Evolutionary conservation across 2,888 invertebrate genomes (phyloP), one percentile per base, ranked within the genome.

Genomic region (Agrotis puta): DNA sequence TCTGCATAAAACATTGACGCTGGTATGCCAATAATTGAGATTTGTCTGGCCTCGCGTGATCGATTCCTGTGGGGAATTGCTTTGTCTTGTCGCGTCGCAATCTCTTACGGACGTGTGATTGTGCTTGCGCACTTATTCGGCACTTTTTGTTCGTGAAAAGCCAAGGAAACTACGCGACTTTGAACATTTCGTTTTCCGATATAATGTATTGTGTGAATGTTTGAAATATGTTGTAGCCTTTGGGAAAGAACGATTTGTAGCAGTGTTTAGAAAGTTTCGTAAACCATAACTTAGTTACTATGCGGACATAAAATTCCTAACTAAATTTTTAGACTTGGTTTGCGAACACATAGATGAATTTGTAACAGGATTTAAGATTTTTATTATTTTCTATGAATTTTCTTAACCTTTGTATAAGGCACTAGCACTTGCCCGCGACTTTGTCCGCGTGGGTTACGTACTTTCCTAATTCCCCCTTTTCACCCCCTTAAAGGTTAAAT

Each of bases 31-130:
- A 88, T 92, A 90, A 92, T 91, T 92, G 88, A 89, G 87, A 85
- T 90, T 88, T 85, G 85, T 70, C 72, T 87, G 90, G 82, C 91
- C 92, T 94, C 85, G 93, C 93, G 92, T 93, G 93, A 92, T 93
- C 87, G 89, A 90, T 92, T 91, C 93, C 89, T 92, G 81, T 84
- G 88, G 88, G 88, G 89, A 90, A 90, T 89, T 85, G 86, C 91
- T 91, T 93, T 91, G 91, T 93, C 86, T 84, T 88, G 77, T 84
- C 69, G 79, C 77, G 51, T 75, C 77, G 81, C 84, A 82, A 85
- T 82, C 79, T 85, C 65, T 78, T 83, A 82, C 81, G 87, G 84
- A 87, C 87, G 82, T 88, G 83, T 86, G 87, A 88, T 90, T 90
- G 88, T 87, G 82, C 79, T 90, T 90, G 88, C 88, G 81, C 79